Conservation (phyloP, 2,888 invertebrate genomes). For the Lithophane semibrunnea region DNA sequence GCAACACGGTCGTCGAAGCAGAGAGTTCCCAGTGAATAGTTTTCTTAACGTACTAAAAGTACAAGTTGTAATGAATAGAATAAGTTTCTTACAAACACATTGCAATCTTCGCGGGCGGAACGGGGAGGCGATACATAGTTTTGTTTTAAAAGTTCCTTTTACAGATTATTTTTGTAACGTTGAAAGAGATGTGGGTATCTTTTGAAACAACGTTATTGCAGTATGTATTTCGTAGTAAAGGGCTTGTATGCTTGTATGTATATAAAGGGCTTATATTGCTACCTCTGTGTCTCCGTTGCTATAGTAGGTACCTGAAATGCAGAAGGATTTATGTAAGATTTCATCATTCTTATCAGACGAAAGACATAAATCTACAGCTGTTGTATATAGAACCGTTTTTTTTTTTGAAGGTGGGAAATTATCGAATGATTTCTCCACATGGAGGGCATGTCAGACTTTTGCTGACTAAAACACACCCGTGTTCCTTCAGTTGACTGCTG, state of each 20-base stretch:
- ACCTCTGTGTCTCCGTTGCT: not conserved
- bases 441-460: no score
- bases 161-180: constrained; percentile 17
- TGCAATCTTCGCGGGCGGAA: constrained; percentile 39
- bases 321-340: not conserved
- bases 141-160: constrained; percentile 27
- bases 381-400: no score
- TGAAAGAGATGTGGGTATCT: not conserved
- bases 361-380: not conserved
- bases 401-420: no score
- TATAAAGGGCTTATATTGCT: no score
- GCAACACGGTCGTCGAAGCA: not conserved
- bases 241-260: not conserved
- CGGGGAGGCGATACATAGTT: constrained; percentile 26
- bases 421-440: no score
- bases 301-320: not conserved
- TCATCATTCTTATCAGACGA: not conserved
- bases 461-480: no score
- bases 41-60: constrained; percentile 49
- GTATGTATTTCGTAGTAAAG: not conserved
- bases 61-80: constrained; percentile 77
- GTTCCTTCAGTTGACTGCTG: no score
- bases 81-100: constrained; percentile 73
- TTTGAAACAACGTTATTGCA: not conserved
- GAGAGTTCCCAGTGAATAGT: constrained; percentile 10